Conservation (phyloP, 53 echinoderm and acorn worm species). For the Mesocentrotus franciscanus region DNA sequence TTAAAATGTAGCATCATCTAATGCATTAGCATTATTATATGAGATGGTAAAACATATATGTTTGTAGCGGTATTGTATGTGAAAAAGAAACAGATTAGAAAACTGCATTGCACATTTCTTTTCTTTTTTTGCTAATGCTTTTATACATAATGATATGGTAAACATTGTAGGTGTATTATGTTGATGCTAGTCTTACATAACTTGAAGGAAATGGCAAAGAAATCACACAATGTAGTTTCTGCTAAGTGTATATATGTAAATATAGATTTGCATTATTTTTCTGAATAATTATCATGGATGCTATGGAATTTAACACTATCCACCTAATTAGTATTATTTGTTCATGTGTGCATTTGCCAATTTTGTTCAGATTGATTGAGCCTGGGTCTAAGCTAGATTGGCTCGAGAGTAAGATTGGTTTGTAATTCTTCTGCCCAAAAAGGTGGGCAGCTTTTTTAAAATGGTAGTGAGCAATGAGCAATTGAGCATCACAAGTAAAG, state of each 20-base stretch:
- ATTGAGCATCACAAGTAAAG: not conserved
- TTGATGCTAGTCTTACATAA: not conserved
- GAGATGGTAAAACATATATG: not conserved
- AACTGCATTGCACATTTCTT: not conserved
- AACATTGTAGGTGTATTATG: not conserved
- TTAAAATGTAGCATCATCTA: not conserved
- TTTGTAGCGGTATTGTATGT: not conserved
- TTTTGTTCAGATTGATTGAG: not conserved
- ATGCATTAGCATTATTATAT: not conserved
- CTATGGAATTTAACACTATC: not conserved
- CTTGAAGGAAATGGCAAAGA: not conserved
- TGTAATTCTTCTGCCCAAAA: not conserved
- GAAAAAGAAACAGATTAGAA: not conserved
- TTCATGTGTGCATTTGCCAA: not conserved
- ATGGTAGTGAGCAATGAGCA: too few relatives aligned
- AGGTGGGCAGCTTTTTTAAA: not conserved
- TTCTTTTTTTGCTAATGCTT: not conserved
- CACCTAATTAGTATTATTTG: not conserved
- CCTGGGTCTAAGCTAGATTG: not conserved
- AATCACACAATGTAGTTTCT: not conserved
- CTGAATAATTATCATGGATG: not conserved
- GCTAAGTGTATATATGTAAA: not conserved
- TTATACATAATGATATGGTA: not conserved
- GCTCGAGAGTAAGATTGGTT: not conserved
- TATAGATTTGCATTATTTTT: slow-evolving; percentile 9